Conservation (phyloP, 1,140 invertebrate species). For the Zophobas morio region DNA sequence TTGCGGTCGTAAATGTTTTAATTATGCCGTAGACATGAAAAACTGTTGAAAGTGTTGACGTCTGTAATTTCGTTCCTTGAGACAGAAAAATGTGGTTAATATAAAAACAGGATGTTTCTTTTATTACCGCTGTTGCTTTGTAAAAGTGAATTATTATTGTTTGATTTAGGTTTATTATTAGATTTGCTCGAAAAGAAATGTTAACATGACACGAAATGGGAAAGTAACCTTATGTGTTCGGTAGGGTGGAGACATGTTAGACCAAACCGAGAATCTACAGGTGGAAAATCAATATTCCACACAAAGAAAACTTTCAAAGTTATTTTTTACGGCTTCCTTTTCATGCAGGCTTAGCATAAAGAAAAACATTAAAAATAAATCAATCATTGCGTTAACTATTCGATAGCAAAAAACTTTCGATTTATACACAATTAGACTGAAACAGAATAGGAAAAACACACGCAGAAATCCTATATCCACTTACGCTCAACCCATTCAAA, state of each 20-base stretch:
- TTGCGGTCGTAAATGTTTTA: too few relatives aligned
- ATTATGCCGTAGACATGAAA: too few relatives aligned
- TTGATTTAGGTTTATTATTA: slow-evolving; percentile 30
- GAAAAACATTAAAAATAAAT: not conserved
- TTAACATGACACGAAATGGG: slow-evolving; percentile 32
- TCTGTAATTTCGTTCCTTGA: too few relatives aligned
- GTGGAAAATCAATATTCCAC: slow-evolving; percentile 20
- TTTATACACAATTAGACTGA: too few relatives aligned
- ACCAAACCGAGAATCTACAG: slow-evolving; percentile 22
- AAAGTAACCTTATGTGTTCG: slow-evolving; percentile 25
- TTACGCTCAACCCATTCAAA: too few relatives aligned
- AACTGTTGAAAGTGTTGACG: too few relatives aligned
- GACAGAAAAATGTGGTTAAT: too few relatives aligned
- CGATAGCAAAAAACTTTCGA: too few relatives aligned
- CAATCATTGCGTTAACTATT: not conserved
- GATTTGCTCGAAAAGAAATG: slow-evolving; percentile 26
- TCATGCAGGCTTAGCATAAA: not conserved
- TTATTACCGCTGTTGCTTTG: slow-evolving; percentile 7
- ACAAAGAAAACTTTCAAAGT: slow-evolving; percentile 5
- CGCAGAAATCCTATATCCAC: too few relatives aligned
- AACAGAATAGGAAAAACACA: too few relatives aligned
- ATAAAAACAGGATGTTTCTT: not conserved
- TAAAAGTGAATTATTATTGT: slow-evolving; percentile 32
- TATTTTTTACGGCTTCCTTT: not conserved
- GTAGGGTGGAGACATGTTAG: slow-evolving; percentile 12